These are phyloP conservation scores for Paratrypauchen microcephalus DNA, from an alignment of 2,797 vertebrate genomes.

Conservation along the genomic window DNA sequence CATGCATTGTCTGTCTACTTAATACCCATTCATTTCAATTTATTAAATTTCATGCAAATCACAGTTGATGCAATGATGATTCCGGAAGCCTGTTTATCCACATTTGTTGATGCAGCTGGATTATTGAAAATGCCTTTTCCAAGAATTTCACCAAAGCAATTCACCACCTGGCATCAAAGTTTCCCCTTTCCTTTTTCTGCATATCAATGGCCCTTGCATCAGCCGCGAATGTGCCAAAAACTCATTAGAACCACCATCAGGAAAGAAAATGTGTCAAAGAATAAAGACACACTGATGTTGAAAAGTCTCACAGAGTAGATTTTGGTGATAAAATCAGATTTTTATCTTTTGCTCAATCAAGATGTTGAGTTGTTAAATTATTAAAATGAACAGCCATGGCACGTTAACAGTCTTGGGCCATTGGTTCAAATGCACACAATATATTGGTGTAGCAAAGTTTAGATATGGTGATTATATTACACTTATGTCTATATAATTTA, in stretches of 20 bases:
- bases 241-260: conserved; percentile 59
- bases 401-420: no score
- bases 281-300: conserved; percentile 54
- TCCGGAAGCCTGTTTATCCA: conserved; percentile 31
- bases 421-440: no score
- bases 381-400: background rate
- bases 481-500: no score
- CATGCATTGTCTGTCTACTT: background rate
- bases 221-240: conserved; percentile 57
- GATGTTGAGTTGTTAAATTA: conserved; percentile 22
- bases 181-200: conserved; percentile 7
- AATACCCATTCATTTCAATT: conserved; percentile 2
- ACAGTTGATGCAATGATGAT: conserved; percentile 21
- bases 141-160: conserved; percentile 39
- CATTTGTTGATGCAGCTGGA: conserved; percentile 49
- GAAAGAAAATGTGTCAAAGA: conserved; percentile 61
- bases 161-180: conserved; percentile 63
- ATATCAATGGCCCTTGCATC: conserved; percentile 47
- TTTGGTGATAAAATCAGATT: conserved; percentile 26
- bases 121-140: conserved; percentile 38
- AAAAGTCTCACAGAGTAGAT: conserved; percentile 42
- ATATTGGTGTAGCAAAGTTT: no score
- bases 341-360: conserved; percentile 51
- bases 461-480: no score
- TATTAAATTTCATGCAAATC: conserved; percentile 6